Base-by-base conservation (phyloP, 2,888 invertebrate genomes). In the Erebia aethiops region DNA sequence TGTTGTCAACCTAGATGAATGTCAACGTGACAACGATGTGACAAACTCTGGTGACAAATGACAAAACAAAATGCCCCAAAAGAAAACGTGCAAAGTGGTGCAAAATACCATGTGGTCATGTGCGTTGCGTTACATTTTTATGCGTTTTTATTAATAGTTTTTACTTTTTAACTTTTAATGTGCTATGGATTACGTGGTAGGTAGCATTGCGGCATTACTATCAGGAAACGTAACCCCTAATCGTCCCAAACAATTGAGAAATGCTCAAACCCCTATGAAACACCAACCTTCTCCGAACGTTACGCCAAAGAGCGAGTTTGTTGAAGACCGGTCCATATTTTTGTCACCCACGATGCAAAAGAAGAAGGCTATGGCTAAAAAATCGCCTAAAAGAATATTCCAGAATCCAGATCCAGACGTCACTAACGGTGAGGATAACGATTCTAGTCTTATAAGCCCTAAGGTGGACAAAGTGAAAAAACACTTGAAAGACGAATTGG, bases 131-230 rank as follows among this genome's bases (percentile, higher is more conserved):
- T 52, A 43, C 0, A 21, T 51, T 62, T 49, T 49, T 41, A 13
- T 58, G 26, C 35, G 46, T 13, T n/a, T 51, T 58, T 67, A 49
- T 0, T 49, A 8, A 18, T 52, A 49, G 56, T 54, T 69, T 41
- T 35, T 67, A 64, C 5, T 57, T 43, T 21, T 41, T 35, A 69
- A 64, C 5, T 57, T 43, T 21, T 10, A 60, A 62, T 57, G 49
- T 62, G 54, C 75, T 54, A 94, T 94, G 94, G 93, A 94, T 85
- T 94, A 94, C 82, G 89, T 94, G 46, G 85, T 95, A 54, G 95
- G 95, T 70, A 94, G 95, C 81, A 88, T 95, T 71, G 94, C 95
- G 71, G 95, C 94, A 74, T 83, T 95, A 77, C 91, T 95, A 81
- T 91, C 94, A 18, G 95, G 95, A 62, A 91, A 92, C 73, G 93